A percentile compares a stretch with the other conserved stretches of the same genome.
Conservation (phyloP, 1,140 invertebrate species). For the Contarinia nasturtii region DNA sequence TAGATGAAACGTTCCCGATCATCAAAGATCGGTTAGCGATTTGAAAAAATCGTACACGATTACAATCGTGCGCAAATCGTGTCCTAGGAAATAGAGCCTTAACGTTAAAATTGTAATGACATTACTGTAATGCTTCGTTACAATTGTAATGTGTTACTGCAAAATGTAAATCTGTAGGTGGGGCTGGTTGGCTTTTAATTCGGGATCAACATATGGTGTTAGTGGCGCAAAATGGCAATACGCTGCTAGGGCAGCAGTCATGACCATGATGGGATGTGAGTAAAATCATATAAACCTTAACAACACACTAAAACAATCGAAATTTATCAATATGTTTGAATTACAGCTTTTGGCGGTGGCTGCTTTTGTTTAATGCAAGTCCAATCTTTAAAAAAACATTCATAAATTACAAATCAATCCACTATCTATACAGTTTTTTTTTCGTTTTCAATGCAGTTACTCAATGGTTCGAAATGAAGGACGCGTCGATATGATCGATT, state of each 20-base stretch:
- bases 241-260: constrained; percentile 70
- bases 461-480: constrained; percentile 48
- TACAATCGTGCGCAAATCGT: no score
- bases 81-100: no score
- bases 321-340: no score
- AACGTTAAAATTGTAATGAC: constrained; percentile 83
- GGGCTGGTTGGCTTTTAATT: constrained; percentile 87
- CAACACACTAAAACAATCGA: no score
- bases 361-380: constrained; percentile 42
- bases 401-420: neutral
- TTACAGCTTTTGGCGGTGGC: constrained; percentile 58
- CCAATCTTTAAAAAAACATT: neutral
- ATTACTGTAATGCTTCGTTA: no score
- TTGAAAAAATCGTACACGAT: no score
- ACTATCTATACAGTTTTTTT: neutral
- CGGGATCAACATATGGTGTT: constrained; percentile 67
- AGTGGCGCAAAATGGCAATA: constrained; percentile 48
- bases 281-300: no score
- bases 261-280: constrained; percentile 59
- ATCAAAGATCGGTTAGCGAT: no score
- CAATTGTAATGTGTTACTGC: no score
- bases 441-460: no score
- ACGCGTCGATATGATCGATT: constrained; percentile 57
- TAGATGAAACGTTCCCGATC: no score
- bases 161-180: no score